A percentile compares a stretch with the other conserved stretches of the same genome.
Evolutionary conservation across 2,888 invertebrate species (phyloP).

Genomic region (Phragmatobia fuliginosa): DNA sequence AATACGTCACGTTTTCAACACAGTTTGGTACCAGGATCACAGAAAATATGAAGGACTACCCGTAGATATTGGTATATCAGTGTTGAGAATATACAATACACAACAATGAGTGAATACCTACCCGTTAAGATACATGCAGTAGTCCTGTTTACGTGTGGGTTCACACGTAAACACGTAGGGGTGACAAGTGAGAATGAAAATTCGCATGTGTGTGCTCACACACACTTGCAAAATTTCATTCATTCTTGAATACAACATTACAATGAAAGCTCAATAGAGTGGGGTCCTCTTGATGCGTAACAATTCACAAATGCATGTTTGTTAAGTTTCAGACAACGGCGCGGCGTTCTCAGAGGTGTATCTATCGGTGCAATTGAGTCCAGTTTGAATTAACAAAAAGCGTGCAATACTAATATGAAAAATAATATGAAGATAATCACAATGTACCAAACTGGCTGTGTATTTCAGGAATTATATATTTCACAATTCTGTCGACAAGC

Average conservation of each 20-base stretch:
- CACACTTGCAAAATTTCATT: too few species aligned
- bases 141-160: neutral
- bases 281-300: neutral
- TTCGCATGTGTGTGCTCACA: neutral
- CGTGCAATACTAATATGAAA: too few species aligned
- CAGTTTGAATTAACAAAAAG: too few species aligned
- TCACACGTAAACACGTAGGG: neutral
- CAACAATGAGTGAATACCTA: neutral
- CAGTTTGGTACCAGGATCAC: conserved; percentile 11
- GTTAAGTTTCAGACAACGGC: neutral
- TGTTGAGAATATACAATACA: neutral
- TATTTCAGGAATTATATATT: too few species aligned
- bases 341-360: too few species aligned
- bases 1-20: conserved; percentile 11
- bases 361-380: too few species aligned
- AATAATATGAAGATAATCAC: too few species aligned
- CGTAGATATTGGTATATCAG: neutral
- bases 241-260: neutral
- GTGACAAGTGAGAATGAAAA: neutral
- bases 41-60: neutral
- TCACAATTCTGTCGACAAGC: too few species aligned
- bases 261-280: neutral
- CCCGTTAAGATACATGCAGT: neutral
- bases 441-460: too few species aligned
- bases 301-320: neutral